A percentile compares a stretch with the other conserved stretches of the same genome.
Conservation (phyloP, 2,888 invertebrate genomes). For the Elegia similella region DNA sequence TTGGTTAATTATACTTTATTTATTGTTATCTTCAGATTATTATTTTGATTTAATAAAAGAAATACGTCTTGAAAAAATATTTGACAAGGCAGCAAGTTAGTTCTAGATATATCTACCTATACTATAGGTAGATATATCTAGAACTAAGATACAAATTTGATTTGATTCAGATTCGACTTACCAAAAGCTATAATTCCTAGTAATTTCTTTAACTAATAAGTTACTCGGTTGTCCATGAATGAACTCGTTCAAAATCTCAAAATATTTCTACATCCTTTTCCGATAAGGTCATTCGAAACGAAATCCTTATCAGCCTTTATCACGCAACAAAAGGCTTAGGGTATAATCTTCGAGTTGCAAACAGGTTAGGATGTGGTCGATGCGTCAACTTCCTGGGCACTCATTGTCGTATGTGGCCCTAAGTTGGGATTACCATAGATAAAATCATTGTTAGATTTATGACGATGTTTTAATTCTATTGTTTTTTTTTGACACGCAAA, state of each 20-base stretch:
- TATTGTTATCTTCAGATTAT: no score
- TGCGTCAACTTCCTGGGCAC: constrained; percentile 71
- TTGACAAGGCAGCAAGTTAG: no score
- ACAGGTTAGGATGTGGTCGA: constrained; percentile 44
- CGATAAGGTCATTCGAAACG: neutral
- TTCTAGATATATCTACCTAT: no score
- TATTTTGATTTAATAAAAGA: no score
- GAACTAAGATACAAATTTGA: no score
- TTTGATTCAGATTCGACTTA: no score
- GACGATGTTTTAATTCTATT: constrained; percentile 12
- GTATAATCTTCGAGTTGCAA: constrained; percentile 36
- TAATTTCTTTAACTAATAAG: neutral
- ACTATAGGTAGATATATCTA: no score
- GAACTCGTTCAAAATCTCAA: neutral
- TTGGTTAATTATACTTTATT: no score
- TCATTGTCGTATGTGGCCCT: constrained; percentile 35
- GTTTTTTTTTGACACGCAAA: neutral
- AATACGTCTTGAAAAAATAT: no score
- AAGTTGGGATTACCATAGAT: constrained; percentile 33
- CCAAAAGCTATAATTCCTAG: neutral
- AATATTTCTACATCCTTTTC: neutral
- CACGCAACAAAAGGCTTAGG: constrained; percentile 52
- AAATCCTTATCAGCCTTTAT: constrained; percentile 47
- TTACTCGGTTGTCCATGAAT: neutral
- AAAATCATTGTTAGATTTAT: constrained; percentile 21